Evolutionary conservation across 2,797 vertebrate genomes (phyloP).

Genomic region (Spinibarbus caldwelli): DNA sequence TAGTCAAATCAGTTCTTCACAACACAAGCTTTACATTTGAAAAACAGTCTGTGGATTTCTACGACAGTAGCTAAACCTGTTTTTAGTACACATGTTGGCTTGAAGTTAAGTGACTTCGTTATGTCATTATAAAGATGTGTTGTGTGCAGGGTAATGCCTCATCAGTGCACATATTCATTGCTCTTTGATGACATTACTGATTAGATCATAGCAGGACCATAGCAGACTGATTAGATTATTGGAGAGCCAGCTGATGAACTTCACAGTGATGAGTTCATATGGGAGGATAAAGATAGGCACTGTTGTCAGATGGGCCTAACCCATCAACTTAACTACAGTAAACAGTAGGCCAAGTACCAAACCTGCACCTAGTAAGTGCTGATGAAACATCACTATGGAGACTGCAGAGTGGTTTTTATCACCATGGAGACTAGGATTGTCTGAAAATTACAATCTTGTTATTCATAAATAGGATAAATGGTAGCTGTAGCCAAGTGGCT

Average conservation of each 20-base stretch:
- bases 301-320: slow-evolving; percentile 26
- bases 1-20: background rate
- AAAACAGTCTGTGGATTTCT: background rate
- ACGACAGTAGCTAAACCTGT: no score
- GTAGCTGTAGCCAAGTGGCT: background rate
- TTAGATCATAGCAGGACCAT: slow-evolving; percentile 2
- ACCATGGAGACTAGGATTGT: slow-evolving; percentile 64
- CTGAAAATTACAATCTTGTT: slow-evolving; percentile 59
- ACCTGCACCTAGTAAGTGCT: slow-evolving; percentile 53
- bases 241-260: slow-evolving; percentile 9
- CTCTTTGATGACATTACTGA: slow-evolving; percentile 11
- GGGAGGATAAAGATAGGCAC: background rate
- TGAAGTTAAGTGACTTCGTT: background rate
- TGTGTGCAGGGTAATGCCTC: background rate
- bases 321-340: slow-evolving; percentile 34
- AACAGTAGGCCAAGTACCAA: slow-evolving; percentile 41
- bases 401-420: slow-evolving; percentile 66
- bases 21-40: background rate
- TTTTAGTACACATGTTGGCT: background rate
- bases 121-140: background rate
- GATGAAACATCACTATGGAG: slow-evolving; percentile 66
- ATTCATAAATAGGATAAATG: slow-evolving; percentile 48
- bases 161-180: background rate
- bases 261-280: background rate
- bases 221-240: slow-evolving; percentile 24